These are phyloP conservation scores for Tribolium freemani DNA, from an alignment of 2,888 invertebrate genomes.

Conservation along the genomic window DNA sequence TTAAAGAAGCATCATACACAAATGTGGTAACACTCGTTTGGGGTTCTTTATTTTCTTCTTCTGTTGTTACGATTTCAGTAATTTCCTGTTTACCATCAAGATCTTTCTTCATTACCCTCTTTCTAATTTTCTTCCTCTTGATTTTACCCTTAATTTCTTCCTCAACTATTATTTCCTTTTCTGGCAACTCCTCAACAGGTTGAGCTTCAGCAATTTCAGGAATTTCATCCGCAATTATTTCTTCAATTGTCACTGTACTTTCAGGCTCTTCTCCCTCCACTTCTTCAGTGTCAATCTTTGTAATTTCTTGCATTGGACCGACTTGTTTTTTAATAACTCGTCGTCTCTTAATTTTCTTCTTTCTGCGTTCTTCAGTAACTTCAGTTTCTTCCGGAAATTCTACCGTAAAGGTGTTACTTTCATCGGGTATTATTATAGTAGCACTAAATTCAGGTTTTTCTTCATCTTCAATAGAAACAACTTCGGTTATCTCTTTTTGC, in stretches of 20 bases:
- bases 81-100: slow-evolving; percentile 66
- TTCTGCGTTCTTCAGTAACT: slow-evolving; percentile 47
- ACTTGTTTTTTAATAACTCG: slow-evolving; percentile 46
- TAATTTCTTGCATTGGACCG: slow-evolving; percentile 45
- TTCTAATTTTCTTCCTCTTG: slow-evolving; percentile 59
- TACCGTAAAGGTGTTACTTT: slow-evolving; percentile 37
- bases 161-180: slow-evolving; percentile 46
- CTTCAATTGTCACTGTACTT: slow-evolving; percentile 58
- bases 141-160: slow-evolving; percentile 49
- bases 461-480: slow-evolving; percentile 68
- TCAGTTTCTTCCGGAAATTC: slow-evolving; percentile 55
- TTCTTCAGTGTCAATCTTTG: slow-evolving; percentile 42
- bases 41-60: slow-evolving; percentile 55
- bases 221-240: slow-evolving; percentile 53
- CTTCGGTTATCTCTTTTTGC: slow-evolving; percentile 64
- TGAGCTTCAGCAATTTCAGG: slow-evolving; percentile 46
- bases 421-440: slow-evolving; percentile 55
- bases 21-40: slow-evolving; percentile 48
- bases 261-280: slow-evolving; percentile 66
- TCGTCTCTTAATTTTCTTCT: slow-evolving; percentile 29
- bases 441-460: slow-evolving; percentile 66
- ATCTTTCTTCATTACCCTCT: slow-evolving; percentile 63
- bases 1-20: slow-evolving; percentile 43
- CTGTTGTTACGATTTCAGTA: slow-evolving; percentile 65
- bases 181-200: slow-evolving; percentile 52